A percentile compares a stretch with the other conserved stretches of the same genome.
These are phyloP conservation scores for Atta colombica DNA, from an alignment of 1,140 invertebrate genomes.

Conservation along the genomic window DNA sequence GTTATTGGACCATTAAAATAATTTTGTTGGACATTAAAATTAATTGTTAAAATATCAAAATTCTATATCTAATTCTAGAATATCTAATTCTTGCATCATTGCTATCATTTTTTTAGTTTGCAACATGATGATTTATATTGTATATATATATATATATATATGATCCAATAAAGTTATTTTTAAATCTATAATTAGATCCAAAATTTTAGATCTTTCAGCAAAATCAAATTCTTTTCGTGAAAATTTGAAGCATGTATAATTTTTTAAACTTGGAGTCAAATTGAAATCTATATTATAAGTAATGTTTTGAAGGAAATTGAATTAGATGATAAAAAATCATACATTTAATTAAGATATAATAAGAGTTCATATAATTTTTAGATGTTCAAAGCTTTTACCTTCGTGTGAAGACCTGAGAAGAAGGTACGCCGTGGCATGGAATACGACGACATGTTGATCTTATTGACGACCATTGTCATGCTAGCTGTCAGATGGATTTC, in stretches of 20 bases:
- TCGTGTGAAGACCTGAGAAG: constrained; percentile 80
- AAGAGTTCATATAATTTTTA: not conserved
- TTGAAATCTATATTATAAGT: not conserved
- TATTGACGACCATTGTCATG: constrained; percentile 84
- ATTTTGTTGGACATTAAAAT: too few relatives aligned
- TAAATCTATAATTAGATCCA: too few relatives aligned
- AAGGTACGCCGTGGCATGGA: constrained; percentile 79
- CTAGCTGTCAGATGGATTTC: constrained; percentile 63
- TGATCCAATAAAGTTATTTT: too few relatives aligned
- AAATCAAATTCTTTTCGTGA: not conserved
- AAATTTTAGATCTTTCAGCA: too few relatives aligned
- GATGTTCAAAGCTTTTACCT: constrained; percentile 72
- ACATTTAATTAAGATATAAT: not conserved
- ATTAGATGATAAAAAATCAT: not conserved
- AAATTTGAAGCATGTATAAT: not conserved
- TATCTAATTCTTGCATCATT: too few relatives aligned
- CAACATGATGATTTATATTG: too few relatives aligned
- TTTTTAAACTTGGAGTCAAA: not conserved
- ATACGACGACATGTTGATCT: constrained; percentile 83
- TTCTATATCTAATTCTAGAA: too few relatives aligned
- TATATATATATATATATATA: too few relatives aligned
- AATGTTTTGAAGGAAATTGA: not conserved
- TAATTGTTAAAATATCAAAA: too few relatives aligned
- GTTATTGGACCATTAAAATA: too few relatives aligned
- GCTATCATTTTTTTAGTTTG: too few relatives aligned